Evolutionary conservation across 2,113 vertebrate genomes (phyloP).

Genomic region (Ammodytes dubius): DNA sequence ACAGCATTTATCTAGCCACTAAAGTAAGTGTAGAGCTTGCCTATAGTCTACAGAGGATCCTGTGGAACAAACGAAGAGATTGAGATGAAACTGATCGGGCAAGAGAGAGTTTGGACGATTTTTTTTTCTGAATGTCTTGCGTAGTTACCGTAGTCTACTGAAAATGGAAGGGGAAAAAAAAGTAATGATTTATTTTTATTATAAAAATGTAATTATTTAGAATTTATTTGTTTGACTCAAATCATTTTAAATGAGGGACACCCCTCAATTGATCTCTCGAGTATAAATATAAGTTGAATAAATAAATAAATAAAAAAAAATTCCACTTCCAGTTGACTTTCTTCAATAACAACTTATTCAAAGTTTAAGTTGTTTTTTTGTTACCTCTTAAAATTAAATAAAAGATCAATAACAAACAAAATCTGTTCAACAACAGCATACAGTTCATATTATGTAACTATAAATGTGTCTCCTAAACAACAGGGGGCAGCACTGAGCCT

Average conservation of each 20-base stretch:
- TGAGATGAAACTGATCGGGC: neutral
- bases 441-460: neutral
- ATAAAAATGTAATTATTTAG: too few relatives aligned
- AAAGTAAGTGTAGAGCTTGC: neutral
- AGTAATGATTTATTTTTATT: too few relatives aligned
- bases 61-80: neutral
- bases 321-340: neutral
- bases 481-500: slow-evolving; percentile 18
- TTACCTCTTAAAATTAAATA: neutral
- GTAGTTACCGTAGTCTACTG: neutral
- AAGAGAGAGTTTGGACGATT: neutral
- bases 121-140: neutral
- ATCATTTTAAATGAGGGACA: too few relatives aligned
- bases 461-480: slow-evolving; percentile 5
- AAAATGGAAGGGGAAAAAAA: too few relatives aligned
- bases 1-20: neutral
- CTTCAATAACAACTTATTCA: neutral
- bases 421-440: neutral
- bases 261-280: too few relatives aligned
- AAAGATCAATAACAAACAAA: neutral
- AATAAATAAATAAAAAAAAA: too few relatives aligned
- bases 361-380: neutral
- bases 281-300: too few relatives aligned
- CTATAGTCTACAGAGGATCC: neutral
- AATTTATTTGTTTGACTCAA: too few relatives aligned